Base-by-base conservation (phyloP, 2,797 vertebrate species). In the Falco cherrug region DNA sequence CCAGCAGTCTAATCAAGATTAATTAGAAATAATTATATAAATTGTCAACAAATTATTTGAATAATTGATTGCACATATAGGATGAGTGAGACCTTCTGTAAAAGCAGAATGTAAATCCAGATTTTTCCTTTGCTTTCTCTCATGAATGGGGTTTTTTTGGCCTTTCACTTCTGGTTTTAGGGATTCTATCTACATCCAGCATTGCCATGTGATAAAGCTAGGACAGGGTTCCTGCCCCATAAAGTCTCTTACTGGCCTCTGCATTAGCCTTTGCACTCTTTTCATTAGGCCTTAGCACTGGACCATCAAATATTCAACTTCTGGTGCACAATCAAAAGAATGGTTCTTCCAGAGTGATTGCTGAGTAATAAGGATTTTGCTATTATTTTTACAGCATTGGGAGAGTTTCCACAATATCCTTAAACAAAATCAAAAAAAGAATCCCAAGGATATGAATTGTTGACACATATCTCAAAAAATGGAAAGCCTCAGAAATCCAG, bases 41-140 rank as follows among this genome's bases (percentile, higher is more conserved):
- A 41, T 71, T 85, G 20, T 83, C 71, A 90, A 79, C 87, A 89
- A 93, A 74, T 85, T 69, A 91, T 92, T 76, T 87, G 41, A 92
- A 90, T 83, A 61, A 87, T 80, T 74, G 67, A 64, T 88, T 90
- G 45, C 50, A 63, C 11, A 37, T 56, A 80, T 13, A 84, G 37
- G 50, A 80, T 8, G 22, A 83, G 10, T 41, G 48, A 93, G 33
- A 57, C 13, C 41, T 89, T 74, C 37, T 75, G 18, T 45, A 85
- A 71, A 75, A 92, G 64, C n/a, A 87, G 45, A 41, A 15, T 37
- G 22, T 70, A 87, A 77, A 83, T 56, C 4, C 13, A 2, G 0
- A 41, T 29, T 71, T 87, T 77, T 37, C n/a, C 13, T 59, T 82
- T 74, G 33, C 28, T 86, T 79, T 90, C 54, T 78, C 22, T 75